Base-by-base conservation (phyloP, 2,888 invertebrate genomes). In the Anorthoa munda region DNA sequence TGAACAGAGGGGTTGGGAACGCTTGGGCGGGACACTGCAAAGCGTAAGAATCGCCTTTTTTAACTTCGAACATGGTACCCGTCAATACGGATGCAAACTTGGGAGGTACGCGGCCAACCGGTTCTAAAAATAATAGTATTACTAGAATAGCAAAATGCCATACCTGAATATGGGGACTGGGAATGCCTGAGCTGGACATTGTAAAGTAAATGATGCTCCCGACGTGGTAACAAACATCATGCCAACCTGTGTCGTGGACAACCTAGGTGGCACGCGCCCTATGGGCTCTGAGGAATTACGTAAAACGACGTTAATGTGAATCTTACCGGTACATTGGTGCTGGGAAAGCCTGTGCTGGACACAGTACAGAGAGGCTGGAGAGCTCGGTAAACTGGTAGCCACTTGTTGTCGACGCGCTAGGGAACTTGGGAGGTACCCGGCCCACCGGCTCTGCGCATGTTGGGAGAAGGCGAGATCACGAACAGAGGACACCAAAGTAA, bases 131-230 rank as follows among this genome's bases (percentile, higher is more conserved):
- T 76, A 75, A 87, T 82, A 85, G 85, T 84, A 87, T 85, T 81
- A 83, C 87, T 85, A 86, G 86, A 89, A 86, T 85, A 87, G 84
- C 81, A 73, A 82, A 86, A 73, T 86, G 86, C 79, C 86, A 93
- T 95, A 96, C 95, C 96, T 96, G 95, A 95, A 95, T 82, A 93
- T 86, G 84, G 96, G 95, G 91, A 95, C 95, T 90, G 95, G 95
- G 91, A 93, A 95, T 86, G 97, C 98, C 95, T 98, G 98, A 73
- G 97, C 97, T 65, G 98, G 98, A 91, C 98, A 98, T 86, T 97
- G 96, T 81, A 98, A 96, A 68, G 97, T 97, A 84, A 97, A 95
- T 85, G 93, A 87, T 45, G 90, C 88, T 80, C 92, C 95, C 84
- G 92, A 87, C 69, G 90, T 94, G 79, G 97, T 97, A 88, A 97